Evolutionary conservation across 2,797 vertebrate species (phyloP), one percentile per base, ranked within the genome.

Genomic region (Pygocentrus nattereri): DNA sequence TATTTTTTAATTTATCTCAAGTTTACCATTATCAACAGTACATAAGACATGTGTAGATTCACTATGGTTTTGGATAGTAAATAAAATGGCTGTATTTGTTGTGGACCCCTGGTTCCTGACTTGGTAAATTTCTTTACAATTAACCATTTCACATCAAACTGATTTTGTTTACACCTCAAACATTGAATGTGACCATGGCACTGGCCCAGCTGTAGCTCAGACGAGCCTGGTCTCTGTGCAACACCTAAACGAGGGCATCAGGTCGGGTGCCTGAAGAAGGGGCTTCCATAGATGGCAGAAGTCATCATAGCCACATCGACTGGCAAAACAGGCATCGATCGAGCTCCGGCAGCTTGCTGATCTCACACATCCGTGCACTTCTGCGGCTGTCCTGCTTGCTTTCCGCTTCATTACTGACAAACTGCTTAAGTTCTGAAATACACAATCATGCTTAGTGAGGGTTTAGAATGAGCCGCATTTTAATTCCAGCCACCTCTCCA

Each of bases 211-310:
- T 13, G 52, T 16, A 56, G 21, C 6, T n/a, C 52, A 21, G 61
- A 64, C 3, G 30, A 61, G 31, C 31, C 6, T 2, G 0, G 10
- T 2, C 12, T 59, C 58, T 27, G 18, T 18, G 2, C 1, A 31
- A 8, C 18, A 30, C 25, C 16, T 31, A 30, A 31, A 64, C 1
- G 27, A 64, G 30, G 30, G 59, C 25, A 30, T 65, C 31, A 38
- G 31, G 62, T 65, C 12, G 10, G 30, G 18, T 10, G 16, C 27
- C 62, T 12, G 56, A 31, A 27, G 59, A 65, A 27, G 41, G 30
- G 47, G 44, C 73, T 69, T 74, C 41, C 68, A 62, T 74, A 78
- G 84, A 84, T 73, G 79, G 74, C 52, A 84, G 74, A 75, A 62
- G 56, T 84, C 82, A 77, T 73, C 50, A 59, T 65, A 76, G 50